Conservation (phyloP, 1,140 invertebrate genomes). For the Pantala flavescens region DNA sequence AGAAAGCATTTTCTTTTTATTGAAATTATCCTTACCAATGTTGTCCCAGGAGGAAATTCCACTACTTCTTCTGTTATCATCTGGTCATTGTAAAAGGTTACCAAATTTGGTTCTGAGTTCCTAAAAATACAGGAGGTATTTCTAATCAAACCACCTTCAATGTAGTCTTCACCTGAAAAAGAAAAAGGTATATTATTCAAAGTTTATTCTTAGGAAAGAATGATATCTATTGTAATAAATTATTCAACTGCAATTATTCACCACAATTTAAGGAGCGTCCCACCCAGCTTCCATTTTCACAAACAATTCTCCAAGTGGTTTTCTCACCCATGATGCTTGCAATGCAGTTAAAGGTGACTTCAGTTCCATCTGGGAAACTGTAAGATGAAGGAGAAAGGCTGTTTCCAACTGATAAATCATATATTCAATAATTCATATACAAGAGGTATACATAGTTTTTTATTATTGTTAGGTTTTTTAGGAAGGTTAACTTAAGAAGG, state of each 20-base stretch:
- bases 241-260: constrained; percentile 29
- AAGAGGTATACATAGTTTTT: too few relatives aligned
- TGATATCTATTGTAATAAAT: not conserved
- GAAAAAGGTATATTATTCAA: constrained; percentile 13
- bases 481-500: too few relatives aligned
- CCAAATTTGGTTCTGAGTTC: constrained; percentile 65
- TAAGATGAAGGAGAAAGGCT: constrained; percentile 18
- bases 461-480: too few relatives aligned
- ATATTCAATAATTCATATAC: not conserved
- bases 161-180: constrained; percentile 40
- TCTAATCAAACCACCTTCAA: constrained; percentile 29
- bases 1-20: too few relatives aligned
- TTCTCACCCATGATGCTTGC: constrained; percentile 64
- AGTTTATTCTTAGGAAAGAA: constrained; percentile 1
- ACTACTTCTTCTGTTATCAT: constrained; percentile 60
- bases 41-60: constrained; percentile 62
- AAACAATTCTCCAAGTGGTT: constrained; percentile 70
- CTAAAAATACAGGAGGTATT: constrained; percentile 63
- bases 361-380: constrained; percentile 63
- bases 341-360: constrained; percentile 71
- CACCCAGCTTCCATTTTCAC: constrained; percentile 72
- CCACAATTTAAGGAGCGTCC: constrained; percentile 63
- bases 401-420: not conserved
- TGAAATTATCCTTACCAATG: constrained; percentile 44
- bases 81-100: constrained; percentile 67